A percentile compares a stretch with the other conserved stretches of the same genome.
These are phyloP conservation scores for Lerema accius DNA, from an alignment of 1,140 invertebrate genomes.

Conservation along the genomic window DNA sequence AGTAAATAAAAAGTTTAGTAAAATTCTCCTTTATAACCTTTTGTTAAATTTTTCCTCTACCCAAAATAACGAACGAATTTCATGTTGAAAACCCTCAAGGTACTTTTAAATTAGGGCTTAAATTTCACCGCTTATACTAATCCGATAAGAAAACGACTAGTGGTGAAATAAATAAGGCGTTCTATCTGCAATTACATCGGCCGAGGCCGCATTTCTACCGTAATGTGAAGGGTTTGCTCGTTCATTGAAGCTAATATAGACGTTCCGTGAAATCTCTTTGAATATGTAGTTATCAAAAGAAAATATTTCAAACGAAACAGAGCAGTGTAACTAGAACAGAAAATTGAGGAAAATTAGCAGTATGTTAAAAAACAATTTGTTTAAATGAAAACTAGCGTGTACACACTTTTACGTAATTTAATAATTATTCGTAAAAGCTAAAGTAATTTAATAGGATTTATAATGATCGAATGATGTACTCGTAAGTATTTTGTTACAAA, in stretches of 20 bases:
- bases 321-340: too few relatives aligned
- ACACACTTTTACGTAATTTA: too few relatives aligned
- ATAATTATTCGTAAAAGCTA: too few relatives aligned
- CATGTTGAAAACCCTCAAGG: neutral
- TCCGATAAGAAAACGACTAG: conserved; percentile 31
- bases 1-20: too few relatives aligned
- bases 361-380: too few relatives aligned
- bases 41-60: neutral
- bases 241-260: conserved; percentile 27
- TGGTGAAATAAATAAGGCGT: conserved; percentile 39
- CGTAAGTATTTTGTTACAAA: too few relatives aligned
- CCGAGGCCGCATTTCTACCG: conserved; percentile 33
- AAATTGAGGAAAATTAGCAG: too few relatives aligned
- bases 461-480: too few relatives aligned
- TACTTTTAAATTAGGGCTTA: conserved; percentile 13
- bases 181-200: conserved; percentile 43
- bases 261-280: neutral
- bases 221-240: conserved; percentile 33
- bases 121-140: conserved; percentile 21
- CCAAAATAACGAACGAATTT: conserved; percentile 1
- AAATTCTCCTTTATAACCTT: neutral
- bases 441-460: too few relatives aligned
- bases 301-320: too few relatives aligned
- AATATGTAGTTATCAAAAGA: too few relatives aligned
- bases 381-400: too few relatives aligned